Evolutionary conservation across 1,140 invertebrate species (phyloP), one percentile per base, ranked within the genome.

Genomic region (Drosophila bipectinata): DNA sequence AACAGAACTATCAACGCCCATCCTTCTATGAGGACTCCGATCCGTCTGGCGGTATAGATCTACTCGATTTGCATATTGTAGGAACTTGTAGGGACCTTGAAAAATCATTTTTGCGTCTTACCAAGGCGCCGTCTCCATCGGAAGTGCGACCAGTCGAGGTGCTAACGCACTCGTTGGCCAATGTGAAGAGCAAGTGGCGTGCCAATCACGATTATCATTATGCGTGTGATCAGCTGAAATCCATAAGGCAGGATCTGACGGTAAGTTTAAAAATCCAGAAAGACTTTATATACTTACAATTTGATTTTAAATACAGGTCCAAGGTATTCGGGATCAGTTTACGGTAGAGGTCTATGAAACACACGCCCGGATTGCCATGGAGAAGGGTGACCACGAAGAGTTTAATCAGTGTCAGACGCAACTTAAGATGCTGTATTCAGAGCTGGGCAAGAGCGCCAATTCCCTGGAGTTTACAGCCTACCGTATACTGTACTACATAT

Each of bases 321-420:
- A 99, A 95, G 97, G 98, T 89, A 95, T 99, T 79, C 93, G 98
- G 80, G 97, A 99, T 93, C 93, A 94, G 63, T 99, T 99, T 92
- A 99, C 98, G 49, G 96, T 99, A 18, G 94, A 97, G 88, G 99
- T 99, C 9, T 99, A 99, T 93, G 98, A 99, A 94, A 99, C 98
- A 2, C 98, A 99, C 94, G 98, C 98, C 8, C 93, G 98, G 59
- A 98, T 99, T 90, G 98, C 98, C 54, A 93, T 99, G 90, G 98
- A 99, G 92, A 98, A 98, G 92, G 97, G 97, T 45, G 98, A 99
- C 91, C 98, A 99, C 92, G 98, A 98, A 92, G 98, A 99, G 92
- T 99, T 99, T 91, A 99, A 99, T 93, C 98, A 99, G 91, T 99
- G 98, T 92, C 98, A 99, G 93, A 98, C 98, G 39, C 98, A 99